Base-by-base conservation (phyloP, 2,113 vertebrate genomes). In the Stictonetta naevosa region DNA sequence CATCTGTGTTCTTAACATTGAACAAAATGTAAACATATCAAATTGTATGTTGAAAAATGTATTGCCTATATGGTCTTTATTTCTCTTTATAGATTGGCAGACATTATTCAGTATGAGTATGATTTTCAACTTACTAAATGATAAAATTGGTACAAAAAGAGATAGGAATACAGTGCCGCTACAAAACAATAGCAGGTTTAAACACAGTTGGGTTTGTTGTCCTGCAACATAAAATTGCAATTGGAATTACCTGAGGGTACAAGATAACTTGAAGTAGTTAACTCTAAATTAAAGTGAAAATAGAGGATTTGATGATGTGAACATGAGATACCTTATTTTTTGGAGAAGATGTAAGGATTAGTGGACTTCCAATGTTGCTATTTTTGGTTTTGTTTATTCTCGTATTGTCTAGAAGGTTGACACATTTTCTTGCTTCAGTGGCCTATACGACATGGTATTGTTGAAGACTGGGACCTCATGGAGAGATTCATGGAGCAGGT, bases 401-500 rank as follows among this genome's bases (percentile, higher is more conserved):
- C 59, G 29, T 60, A 4, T 15, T 20, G 13, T 33, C 33, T 50
- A 14, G 26, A 48, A 34, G 16, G 36, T 11, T 95, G 74, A 87
- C 12, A 2, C 2, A 2, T 87, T 74, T 58, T 95, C 63, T 96
- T 89, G 28, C 56, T 93, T 67, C 88, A 98, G 98, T 98, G 98
- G 98, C 98, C 98, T 52, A 98, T 98, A 76, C 90, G 98, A 93
- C 98, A 98, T 78, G 98, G 98, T 4, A 97, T 98, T 78, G 97
- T 98, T 71, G 99, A 99, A 85, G 98, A 99, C 95, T 99, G 99
- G 99, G 98, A 99, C 77, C 98, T 99, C 67, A 99, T 99, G 99
- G 99, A 99, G 88, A 98, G 98, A 92, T 99, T 99, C 87, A 98
- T 99, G 98, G 98, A 99, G 58, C 99, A 99, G 67, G 97, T 99